Conservation (phyloP, 2,888 invertebrate species). For the Malthinus seriepunctatus region DNA sequence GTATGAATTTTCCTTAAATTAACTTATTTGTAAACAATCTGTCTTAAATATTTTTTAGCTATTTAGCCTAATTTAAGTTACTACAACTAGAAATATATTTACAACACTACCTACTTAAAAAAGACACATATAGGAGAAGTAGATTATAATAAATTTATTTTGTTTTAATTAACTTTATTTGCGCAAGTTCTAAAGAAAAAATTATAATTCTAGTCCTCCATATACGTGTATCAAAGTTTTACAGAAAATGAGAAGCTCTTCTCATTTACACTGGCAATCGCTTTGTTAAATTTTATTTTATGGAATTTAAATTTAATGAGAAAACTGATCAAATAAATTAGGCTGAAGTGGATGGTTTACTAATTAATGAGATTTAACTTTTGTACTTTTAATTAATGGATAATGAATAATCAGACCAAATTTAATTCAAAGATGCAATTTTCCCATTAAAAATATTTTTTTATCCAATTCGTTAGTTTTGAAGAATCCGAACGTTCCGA, state of each 20-base stretch:
- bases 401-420: not conserved
- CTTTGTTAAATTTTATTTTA: not conserved
- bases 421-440: not conserved
- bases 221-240: conserved; percentile 13
- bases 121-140: conserved; percentile 26
- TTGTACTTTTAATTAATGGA: not conserved
- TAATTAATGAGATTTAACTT: too few relatives aligned
- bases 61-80: not conserved
- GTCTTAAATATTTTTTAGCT: not conserved
- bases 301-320: too few relatives aligned
- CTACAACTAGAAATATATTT: not conserved
- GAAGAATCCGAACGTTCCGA: not conserved
- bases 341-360: too few relatives aligned
- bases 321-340: too few relatives aligned
- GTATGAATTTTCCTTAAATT: not conserved
- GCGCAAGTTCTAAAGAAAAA: not conserved
- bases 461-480: not conserved
- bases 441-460: not conserved
- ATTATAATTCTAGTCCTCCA: conserved; percentile 27
- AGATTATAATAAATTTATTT: conserved; percentile 16
- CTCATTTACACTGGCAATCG: not conserved
- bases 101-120: conserved; percentile 1
- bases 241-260: not conserved
- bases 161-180: not conserved
- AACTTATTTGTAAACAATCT: not conserved